phyloP scores from a whole-genome alignment of 1,140 invertebrate species.

The Cherax destructor region DNA sequence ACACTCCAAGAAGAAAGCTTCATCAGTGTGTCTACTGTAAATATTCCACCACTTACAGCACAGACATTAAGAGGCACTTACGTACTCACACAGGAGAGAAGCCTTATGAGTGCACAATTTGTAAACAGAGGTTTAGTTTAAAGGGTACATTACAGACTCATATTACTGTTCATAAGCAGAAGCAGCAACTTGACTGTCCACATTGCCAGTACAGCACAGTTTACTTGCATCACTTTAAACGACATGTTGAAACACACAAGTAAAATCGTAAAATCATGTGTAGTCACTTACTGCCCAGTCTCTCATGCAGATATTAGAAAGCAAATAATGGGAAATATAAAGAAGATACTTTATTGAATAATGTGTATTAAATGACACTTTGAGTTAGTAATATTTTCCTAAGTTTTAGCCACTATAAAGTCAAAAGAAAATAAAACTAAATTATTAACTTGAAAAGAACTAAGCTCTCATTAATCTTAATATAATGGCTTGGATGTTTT shows the following conservation, averaged over 20 bases:
- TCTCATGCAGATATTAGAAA: background rate
- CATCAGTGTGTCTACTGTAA: slow-evolving; percentile 42
- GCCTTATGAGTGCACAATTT: slow-evolving; percentile 36
- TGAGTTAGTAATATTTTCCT: too few relatives aligned
- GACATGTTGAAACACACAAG: background rate
- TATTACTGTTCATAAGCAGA: slow-evolving; percentile 46
- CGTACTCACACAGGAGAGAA: slow-evolving; percentile 36
- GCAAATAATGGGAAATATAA: background rate
- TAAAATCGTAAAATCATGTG: background rate
- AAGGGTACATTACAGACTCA: slow-evolving; percentile 48
- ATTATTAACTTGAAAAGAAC: too few relatives aligned
- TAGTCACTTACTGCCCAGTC: background rate
- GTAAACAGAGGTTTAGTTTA: slow-evolving; percentile 49
- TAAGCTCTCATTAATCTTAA: too few relatives aligned
- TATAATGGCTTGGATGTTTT: too few relatives aligned
- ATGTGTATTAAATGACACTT: too few relatives aligned
- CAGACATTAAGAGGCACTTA: slow-evolving; percentile 20
- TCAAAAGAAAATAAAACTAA: too few relatives aligned
- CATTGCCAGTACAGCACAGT: background rate
- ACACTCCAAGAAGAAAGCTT: background rate
- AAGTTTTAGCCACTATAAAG: too few relatives aligned
- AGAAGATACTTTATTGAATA: too few relatives aligned
- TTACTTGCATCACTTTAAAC: slow-evolving; percentile 4
- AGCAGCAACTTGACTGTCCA: slow-evolving; percentile 6
- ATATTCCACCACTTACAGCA: slow-evolving; percentile 31